Conservation (phyloP, 2,113 vertebrate species). For the Suncus etruscus region DNA sequence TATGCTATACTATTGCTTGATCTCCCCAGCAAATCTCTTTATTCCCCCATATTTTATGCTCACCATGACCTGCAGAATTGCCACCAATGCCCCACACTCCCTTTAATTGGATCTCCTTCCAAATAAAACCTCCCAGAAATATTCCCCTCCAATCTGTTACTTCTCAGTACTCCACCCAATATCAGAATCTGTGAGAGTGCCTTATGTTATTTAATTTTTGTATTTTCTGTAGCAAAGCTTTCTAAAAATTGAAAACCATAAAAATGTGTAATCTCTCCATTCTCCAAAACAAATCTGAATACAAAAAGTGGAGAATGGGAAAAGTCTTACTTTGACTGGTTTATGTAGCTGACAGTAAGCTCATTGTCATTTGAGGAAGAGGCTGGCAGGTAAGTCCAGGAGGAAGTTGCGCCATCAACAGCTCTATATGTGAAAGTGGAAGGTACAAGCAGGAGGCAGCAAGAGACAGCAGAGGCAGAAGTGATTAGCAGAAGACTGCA, state of each 20-base stretch:
- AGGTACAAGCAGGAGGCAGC: too few species aligned
- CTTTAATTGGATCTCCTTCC: background rate
- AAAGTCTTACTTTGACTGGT: background rate
- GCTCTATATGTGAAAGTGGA: background rate
- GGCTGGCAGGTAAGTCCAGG: background rate
- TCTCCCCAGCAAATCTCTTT: background rate
- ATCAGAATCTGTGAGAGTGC: background rate
- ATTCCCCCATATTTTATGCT: background rate
- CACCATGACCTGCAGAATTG: background rate
- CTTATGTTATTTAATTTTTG: background rate
- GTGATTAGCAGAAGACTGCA: background rate
- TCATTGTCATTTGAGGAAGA: background rate
- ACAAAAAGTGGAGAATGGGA: background rate
- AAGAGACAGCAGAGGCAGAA: background rate
- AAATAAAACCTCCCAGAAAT: background rate
- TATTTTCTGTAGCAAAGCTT: conserved; percentile 8
- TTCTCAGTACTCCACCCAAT: background rate
- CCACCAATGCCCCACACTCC: background rate
- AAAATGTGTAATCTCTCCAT: background rate
- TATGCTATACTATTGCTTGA: too few species aligned
- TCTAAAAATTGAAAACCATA: background rate
- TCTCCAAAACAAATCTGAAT: background rate
- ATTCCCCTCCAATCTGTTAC: too few species aligned
- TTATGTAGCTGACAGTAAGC: background rate
- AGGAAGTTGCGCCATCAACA: background rate